A percentile compares a stretch with the other conserved stretches of the same genome.
These are phyloP conservation scores for Oreohelix idahoensis DNA, from an alignment of 1,140 invertebrate genomes.

Conservation along the genomic window DNA sequence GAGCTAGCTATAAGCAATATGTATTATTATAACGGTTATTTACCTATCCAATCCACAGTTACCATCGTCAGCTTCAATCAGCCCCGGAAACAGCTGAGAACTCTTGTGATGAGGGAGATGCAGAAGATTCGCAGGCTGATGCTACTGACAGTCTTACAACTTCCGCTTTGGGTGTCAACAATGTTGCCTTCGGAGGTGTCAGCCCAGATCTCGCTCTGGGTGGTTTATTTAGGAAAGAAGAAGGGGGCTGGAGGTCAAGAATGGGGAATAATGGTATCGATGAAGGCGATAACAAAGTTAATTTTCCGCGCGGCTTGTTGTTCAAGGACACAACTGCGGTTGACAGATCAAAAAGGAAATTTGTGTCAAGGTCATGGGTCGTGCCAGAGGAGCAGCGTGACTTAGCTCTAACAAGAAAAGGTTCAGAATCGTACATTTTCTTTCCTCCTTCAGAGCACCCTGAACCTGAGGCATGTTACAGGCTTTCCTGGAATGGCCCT, in stretches of 20 bases:
- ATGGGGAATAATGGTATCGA: not conserved
- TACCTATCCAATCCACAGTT: too few relatives aligned
- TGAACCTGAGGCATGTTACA: not conserved
- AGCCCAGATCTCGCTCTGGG: not conserved
- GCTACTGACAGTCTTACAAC: not conserved
- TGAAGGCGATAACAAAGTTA: not conserved
- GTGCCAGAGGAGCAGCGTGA: not conserved
- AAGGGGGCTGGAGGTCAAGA: too few relatives aligned
- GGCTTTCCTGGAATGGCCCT: not conserved
- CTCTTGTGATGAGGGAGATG: not conserved
- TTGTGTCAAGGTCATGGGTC: not conserved
- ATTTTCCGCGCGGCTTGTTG: not conserved
- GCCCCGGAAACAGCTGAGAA: slow-evolving; percentile 4
- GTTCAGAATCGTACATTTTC: not conserved
- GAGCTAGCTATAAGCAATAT: too few relatives aligned
- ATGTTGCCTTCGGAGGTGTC: slow-evolving; percentile 7
- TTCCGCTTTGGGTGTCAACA: not conserved
- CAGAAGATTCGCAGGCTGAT: not conserved
- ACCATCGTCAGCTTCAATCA: slow-evolving; percentile 40
- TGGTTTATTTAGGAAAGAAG: not conserved
- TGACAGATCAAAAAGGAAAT: not conserved
- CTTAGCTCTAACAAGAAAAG: not conserved
- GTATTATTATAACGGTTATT: too few relatives aligned
- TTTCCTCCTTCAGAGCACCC: not conserved
- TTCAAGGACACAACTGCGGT: not conserved